Evolutionary conservation across 2,797 vertebrate species (phyloP).

Genomic region (Enteromius mattozi): DNA sequence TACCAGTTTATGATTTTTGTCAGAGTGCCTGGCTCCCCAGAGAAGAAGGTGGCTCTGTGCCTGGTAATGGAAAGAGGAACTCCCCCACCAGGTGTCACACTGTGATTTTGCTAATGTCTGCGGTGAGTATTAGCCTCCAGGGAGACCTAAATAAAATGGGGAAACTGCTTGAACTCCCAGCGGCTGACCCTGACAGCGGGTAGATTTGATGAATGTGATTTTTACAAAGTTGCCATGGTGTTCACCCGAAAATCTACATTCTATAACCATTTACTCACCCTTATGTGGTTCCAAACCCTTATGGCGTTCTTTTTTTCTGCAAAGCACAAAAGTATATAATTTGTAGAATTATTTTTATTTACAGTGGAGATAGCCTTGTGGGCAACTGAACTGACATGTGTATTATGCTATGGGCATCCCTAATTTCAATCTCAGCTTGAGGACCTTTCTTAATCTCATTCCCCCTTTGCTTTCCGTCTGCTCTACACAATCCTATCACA

Average conservation of each 20-base stretch:
- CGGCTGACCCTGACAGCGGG: not conserved
- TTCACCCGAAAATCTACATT: not conserved
- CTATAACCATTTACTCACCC: not conserved
- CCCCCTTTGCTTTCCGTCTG: not conserved
- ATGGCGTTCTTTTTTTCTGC: not conserved
- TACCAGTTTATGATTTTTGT: constrained; percentile 26
- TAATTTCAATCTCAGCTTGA: not conserved
- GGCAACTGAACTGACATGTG: not conserved
- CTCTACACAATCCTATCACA: not conserved
- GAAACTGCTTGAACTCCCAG: constrained; percentile 33
- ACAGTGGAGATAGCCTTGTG: too few relatives aligned
- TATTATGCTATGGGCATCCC: not conserved
- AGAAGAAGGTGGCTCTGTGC: constrained; percentile 53
- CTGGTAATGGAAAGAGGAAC: constrained; percentile 43
- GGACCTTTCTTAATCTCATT: not conserved
- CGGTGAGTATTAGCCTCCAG: constrained; percentile 34
- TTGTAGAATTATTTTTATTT: not conserved
- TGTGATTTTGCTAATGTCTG: constrained; percentile 56
- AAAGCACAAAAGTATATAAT: not conserved
- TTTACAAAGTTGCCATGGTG: constrained; percentile 52
- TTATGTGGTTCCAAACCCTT: not conserved
- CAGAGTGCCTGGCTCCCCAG: constrained; percentile 30
- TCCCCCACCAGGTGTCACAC: constrained; percentile 16
- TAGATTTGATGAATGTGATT: constrained; percentile 46
- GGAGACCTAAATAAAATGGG: constrained; percentile 39